Conservation (phyloP, 1,140 invertebrate species). For the Meteorus sp. region DNA sequence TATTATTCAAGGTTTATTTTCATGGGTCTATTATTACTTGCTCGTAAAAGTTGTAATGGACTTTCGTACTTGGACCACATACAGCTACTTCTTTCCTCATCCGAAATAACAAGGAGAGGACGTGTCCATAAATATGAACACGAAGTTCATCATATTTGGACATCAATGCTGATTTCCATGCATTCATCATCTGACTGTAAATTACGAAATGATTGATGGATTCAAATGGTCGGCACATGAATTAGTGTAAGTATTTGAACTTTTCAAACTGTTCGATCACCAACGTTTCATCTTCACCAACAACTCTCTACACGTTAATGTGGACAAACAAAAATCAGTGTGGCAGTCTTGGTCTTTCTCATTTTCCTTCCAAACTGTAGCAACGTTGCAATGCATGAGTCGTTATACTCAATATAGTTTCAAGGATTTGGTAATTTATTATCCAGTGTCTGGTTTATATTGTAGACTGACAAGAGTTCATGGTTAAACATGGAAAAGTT, state of each 20-base stretch:
- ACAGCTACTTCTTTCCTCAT: background rate
- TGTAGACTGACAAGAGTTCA: background rate
- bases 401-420: slow-evolving; percentile 14
- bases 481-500: background rate
- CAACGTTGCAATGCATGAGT: slow-evolving; percentile 2
- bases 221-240: too few relatives aligned
- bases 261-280: too few relatives aligned
- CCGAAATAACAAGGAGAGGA: background rate
- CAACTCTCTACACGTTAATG: too few relatives aligned
- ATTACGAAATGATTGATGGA: too few relatives aligned
- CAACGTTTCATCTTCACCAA: too few relatives aligned
- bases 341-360: background rate
- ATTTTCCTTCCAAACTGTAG: background rate
- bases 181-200: too few relatives aligned
- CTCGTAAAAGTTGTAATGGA: background rate
- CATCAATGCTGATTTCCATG: background rate
- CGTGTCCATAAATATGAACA: background rate
- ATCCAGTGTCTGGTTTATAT: background rate
- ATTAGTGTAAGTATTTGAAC: too few relatives aligned
- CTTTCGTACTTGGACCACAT: background rate
- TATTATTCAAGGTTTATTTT: background rate
- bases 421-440: background rate
- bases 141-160: background rate
- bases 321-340: slow-evolving; percentile 3
- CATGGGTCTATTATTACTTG: background rate